Evolutionary conservation across 2,113 vertebrate species (phyloP).

Genomic region (Circaetus cinerascens): DNA sequence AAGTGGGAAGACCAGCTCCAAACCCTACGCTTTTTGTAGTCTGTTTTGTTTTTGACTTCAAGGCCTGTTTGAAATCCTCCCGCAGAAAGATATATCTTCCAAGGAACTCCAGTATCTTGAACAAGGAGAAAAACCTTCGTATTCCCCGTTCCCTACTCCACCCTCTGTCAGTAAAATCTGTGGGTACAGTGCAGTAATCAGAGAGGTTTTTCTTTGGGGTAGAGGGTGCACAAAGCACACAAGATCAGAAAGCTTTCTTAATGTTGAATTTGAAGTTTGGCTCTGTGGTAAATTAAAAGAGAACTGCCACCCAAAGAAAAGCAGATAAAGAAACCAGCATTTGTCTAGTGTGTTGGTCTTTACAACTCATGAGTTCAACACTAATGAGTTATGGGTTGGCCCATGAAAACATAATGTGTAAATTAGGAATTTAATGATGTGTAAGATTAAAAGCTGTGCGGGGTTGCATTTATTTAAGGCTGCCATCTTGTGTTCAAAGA

Average conservation of each 20-base stretch:
- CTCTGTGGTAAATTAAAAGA: constrained; percentile 21
- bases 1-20: not conserved
- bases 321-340: constrained; percentile 54
- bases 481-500: constrained; percentile 85
- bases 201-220: not conserved
- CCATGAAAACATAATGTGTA: constrained; percentile 85
- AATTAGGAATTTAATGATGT: constrained; percentile 89
- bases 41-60: constrained; percentile 64
- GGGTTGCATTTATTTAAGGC: constrained; percentile 83
- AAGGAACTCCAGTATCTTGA: not conserved
- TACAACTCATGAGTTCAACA: constrained; percentile 81
- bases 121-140: not conserved
- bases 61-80: constrained; percentile 65
- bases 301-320: constrained; percentile 34
- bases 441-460: constrained; percentile 82
- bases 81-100: constrained; percentile 37
- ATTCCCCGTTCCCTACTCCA: not conserved
- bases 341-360: constrained; percentile 73
- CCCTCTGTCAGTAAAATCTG: not conserved
- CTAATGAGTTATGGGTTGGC: constrained; percentile 86
- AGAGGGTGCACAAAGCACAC: not conserved
- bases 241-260: constrained; percentile 12
- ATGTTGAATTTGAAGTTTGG: constrained; percentile 26
- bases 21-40: constrained; percentile 17
- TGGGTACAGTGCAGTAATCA: not conserved